Evolutionary conservation across 2,888 invertebrate species (phyloP).

Genomic region (Amitus sp.): DNA sequence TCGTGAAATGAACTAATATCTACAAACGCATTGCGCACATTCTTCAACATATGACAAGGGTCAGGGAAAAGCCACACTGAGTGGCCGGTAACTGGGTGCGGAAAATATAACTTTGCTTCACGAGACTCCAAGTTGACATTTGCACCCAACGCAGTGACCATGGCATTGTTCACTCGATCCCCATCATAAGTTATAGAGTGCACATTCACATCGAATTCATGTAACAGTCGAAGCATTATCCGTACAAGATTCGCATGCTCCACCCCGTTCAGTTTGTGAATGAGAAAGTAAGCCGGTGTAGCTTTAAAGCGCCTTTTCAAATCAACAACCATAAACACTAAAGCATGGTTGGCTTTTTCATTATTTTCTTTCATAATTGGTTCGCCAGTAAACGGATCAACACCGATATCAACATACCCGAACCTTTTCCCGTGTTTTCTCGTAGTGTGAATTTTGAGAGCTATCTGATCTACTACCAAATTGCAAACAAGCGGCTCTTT

Average conservation of each 20-base stretch:
- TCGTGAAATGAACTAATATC: not conserved
- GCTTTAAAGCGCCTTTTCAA: not conserved
- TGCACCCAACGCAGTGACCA: not conserved
- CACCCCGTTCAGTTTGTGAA: not conserved
- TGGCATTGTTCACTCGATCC: not conserved
- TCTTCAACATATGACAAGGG: not conserved
- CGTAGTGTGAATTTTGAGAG: not conserved
- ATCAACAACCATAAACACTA: not conserved
- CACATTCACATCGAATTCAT: not conserved
- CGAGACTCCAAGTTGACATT: not conserved
- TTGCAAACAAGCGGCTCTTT: not conserved
- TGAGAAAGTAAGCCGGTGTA: not conserved
- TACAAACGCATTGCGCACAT: not conserved
- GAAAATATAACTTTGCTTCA: not conserved
- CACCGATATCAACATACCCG: not conserved
- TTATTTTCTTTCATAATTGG: not conserved
- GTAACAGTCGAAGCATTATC: not conserved
- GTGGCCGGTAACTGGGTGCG: not conserved
- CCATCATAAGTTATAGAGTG: not conserved
- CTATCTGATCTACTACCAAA: not conserved
- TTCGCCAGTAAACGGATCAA: not conserved
- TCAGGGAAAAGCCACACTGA: not conserved
- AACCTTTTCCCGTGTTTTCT: not conserved
- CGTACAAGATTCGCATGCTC: not conserved
- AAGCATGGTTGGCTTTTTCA: not conserved